Evolutionary conservation across 2,888 invertebrate species (phyloP).

Genomic region (Hypolimnas misippus): DNA sequence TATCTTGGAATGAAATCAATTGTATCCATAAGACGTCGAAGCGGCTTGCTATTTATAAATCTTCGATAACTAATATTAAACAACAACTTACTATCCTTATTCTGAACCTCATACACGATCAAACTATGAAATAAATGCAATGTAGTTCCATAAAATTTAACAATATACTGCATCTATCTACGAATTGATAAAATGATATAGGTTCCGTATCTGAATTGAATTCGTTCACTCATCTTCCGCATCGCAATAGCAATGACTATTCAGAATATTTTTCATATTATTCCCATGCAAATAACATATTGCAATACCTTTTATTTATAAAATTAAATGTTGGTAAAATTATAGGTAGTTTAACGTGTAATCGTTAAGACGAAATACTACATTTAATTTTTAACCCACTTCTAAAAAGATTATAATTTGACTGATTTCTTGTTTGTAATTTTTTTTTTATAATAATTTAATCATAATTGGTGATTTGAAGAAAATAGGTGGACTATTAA

Average conservation of each 20-base stretch:
- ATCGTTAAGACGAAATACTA: no score
- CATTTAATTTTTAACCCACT: no score
- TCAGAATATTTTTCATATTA: slow-evolving; percentile 9
- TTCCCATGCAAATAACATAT: not conserved
- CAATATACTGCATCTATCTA: not conserved
- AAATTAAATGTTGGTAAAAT: no score
- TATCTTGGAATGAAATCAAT: no score
- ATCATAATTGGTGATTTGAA: no score
- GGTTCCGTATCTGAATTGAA: slow-evolving; percentile 2
- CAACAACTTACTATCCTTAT: not conserved
- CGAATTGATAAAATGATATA: slow-evolving; percentile 6
- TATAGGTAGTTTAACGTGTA: not conserved
- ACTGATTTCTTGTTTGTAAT: no score
- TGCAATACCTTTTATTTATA: not conserved
- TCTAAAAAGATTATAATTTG: no score
- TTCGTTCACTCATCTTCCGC: slow-evolving; percentile 1
- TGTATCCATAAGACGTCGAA: no score
- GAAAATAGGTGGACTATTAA: no score
- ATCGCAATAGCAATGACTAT: slow-evolving; percentile 1
- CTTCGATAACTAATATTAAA: not conserved
- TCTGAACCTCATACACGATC: not conserved
- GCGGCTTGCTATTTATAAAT: no score
- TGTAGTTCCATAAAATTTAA: not conserved
- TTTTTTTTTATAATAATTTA: no score
- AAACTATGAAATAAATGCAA: not conserved